Evolutionary conservation across 2,888 invertebrate species (phyloP).

Genomic region (Adineta ricciae): DNA sequence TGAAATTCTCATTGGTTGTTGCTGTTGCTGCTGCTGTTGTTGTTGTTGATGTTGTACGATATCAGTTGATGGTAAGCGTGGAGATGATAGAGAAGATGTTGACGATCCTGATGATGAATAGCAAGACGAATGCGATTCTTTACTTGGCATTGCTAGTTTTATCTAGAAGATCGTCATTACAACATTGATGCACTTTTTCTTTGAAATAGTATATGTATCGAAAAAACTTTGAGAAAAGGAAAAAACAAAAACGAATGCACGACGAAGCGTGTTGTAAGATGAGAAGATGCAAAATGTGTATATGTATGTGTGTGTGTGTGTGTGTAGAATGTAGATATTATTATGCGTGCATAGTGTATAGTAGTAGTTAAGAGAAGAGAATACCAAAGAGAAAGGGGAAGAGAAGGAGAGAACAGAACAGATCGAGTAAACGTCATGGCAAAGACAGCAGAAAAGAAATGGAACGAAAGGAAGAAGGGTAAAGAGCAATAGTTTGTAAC

Average conservation of each 20-base stretch:
- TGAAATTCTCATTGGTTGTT: not conserved
- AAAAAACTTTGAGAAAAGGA: not conserved
- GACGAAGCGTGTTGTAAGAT: constrained; percentile 3
- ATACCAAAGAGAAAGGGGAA: not conserved
- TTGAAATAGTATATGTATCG: not conserved
- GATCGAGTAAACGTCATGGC: constrained; percentile 1
- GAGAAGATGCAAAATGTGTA: constrained; percentile 5
- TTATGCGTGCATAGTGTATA: constrained; percentile 11
- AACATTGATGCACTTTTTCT: not conserved
- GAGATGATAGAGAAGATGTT: constrained; percentile 9
- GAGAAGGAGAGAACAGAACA: not conserved
- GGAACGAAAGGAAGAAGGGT: constrained; percentile 4
- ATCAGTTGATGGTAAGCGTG: not conserved
- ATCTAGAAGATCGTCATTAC: not conserved
- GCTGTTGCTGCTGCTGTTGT: too few species aligned
- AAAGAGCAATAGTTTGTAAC: constrained; percentile 2
- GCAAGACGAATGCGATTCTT: not conserved
- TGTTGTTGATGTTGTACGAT: not conserved
- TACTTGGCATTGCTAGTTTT: not conserved
- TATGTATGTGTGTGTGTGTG: not conserved
- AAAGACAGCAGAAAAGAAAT: not conserved
- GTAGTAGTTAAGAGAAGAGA: not conserved
- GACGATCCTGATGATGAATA: constrained; percentile 1
- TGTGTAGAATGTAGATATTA: constrained; percentile 13
- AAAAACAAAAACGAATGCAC: not conserved